Conservation (phyloP, 1,140 invertebrate genomes). For the Achroia grisella region DNA sequence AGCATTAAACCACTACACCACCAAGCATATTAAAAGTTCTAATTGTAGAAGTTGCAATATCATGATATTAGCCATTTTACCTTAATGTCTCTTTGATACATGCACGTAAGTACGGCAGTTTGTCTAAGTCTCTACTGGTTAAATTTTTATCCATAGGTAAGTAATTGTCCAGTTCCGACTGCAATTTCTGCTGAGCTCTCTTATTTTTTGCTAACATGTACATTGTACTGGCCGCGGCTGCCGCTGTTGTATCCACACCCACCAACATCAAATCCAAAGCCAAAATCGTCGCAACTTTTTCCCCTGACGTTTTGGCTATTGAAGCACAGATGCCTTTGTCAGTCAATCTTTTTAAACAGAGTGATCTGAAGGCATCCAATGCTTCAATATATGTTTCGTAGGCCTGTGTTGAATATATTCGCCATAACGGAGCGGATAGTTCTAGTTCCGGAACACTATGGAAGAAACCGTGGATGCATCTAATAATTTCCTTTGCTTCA, state of each 20-base stretch:
- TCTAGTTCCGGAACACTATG: slow-evolving; percentile 85
- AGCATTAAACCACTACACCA: too few relatives aligned
- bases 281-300: slow-evolving; percentile 82
- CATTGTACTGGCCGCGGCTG: slow-evolving; percentile 83
- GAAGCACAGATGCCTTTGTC: slow-evolving; percentile 57
- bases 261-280: slow-evolving; percentile 90
- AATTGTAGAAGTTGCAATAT: too few relatives aligned
- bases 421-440: slow-evolving; percentile 87
- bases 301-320: slow-evolving; percentile 39
- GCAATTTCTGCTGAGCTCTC: slow-evolving; percentile 82
- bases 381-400: slow-evolving; percentile 84
- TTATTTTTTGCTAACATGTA: slow-evolving; percentile 86
- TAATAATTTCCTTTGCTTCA: slow-evolving; percentile 84
- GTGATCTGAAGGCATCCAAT: slow-evolving; percentile 78
- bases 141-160: slow-evolving; percentile 75
- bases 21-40: too few relatives aligned
- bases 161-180: slow-evolving; percentile 79
- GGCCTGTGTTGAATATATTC: slow-evolving; percentile 82
- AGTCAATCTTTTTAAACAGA: slow-evolving; percentile 58
- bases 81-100: slow-evolving; percentile 93
- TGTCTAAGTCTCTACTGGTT: slow-evolving; percentile 78
- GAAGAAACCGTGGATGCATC: slow-evolving; percentile 86
- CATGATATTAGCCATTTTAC: slow-evolving; percentile 70
- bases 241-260: slow-evolving; percentile 90
- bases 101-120: slow-evolving; percentile 86